Conservation (phyloP, 2,888 invertebrate species). For the Melipona bicolor region DNA sequence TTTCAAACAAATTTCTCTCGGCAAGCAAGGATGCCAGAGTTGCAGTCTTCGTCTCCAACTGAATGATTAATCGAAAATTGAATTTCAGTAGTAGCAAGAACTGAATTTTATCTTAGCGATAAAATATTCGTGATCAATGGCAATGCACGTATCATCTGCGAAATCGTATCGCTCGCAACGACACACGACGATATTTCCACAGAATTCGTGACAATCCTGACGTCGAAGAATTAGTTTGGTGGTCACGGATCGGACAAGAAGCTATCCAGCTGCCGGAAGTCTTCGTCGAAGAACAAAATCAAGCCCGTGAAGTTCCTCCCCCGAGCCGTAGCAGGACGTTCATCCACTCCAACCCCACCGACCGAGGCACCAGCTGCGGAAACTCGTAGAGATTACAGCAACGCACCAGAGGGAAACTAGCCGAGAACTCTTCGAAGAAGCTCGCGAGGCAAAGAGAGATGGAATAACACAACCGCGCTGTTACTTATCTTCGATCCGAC, state of each 20-base stretch:
- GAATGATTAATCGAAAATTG: too few species aligned
- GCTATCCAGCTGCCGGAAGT: constrained; percentile 59
- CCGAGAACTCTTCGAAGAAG: constrained; percentile 1
- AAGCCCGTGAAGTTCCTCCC: constrained; percentile 57
- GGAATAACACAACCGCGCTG: too few species aligned
- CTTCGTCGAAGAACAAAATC: constrained; percentile 45
- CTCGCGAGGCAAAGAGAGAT: too few species aligned
- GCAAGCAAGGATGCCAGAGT: too few species aligned
- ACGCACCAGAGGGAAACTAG: neutral
- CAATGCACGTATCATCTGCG: neutral
- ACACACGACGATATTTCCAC: constrained; percentile 80
- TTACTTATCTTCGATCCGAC: neutral
- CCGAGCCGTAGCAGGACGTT: constrained; percentile 27
- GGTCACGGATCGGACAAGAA: constrained; percentile 46
- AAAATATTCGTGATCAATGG: too few species aligned
- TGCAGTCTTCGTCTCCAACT: too few species aligned
- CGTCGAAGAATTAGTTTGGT: constrained; percentile 90
- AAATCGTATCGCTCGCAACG: neutral
- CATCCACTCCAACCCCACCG: constrained; percentile 25
- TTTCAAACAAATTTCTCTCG: too few species aligned
- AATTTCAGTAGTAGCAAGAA: too few species aligned
- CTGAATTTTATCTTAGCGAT: too few species aligned
- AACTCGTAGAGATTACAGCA: neutral
- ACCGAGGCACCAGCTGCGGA: neutral
- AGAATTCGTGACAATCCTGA: constrained; percentile 94